Evolutionary conservation across 2,888 invertebrate species (phyloP).

Genomic region (Dugesia japonica): DNA sequence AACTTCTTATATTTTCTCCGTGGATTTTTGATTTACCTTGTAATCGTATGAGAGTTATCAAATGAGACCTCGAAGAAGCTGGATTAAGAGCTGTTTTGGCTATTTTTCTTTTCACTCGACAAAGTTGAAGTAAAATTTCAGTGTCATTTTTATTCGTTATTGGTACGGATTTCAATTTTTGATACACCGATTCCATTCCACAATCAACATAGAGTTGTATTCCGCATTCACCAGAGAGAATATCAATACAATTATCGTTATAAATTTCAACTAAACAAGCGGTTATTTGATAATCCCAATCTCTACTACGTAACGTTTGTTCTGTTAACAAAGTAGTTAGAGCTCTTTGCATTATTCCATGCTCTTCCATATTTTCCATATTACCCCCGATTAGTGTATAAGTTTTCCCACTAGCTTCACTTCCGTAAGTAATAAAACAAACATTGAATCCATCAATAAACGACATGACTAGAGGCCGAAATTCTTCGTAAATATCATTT

Average conservation of each 20-base stretch:
- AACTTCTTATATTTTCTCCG: conserved; percentile 28
- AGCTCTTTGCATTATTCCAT: conserved; percentile 24
- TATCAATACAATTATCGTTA: conserved; percentile 30
- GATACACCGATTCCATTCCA: conserved; percentile 28
- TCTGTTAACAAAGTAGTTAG: background rate
- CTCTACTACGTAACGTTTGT: background rate
- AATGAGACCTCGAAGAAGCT: conserved; percentile 28
- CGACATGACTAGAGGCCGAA: conserved; percentile 30
- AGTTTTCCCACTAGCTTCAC: conserved; percentile 33
- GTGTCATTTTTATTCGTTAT: conserved; percentile 24
- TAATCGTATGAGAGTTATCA: conserved; percentile 16
- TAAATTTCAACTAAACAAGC: conserved; percentile 28
- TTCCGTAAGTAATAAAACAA: conserved; percentile 33
- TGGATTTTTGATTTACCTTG: conserved; percentile 21
- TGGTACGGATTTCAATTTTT: conserved; percentile 8
- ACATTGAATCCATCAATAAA: conserved; percentile 33
- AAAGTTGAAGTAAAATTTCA: conserved; percentile 9
- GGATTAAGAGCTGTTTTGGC: conserved; percentile 33
- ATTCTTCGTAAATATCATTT: conserved; percentile 29
- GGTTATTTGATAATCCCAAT: conserved; percentile 21
- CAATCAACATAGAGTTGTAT: conserved; percentile 29
- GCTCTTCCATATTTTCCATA: background rate
- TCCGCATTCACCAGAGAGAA: background rate
- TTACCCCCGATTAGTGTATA: conserved; percentile 30
- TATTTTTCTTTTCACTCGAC: background rate